Evolutionary conservation across 35 echinoderm and acorn worm genomes (phyloP).

Genomic region (Anneissia japonica): DNA sequence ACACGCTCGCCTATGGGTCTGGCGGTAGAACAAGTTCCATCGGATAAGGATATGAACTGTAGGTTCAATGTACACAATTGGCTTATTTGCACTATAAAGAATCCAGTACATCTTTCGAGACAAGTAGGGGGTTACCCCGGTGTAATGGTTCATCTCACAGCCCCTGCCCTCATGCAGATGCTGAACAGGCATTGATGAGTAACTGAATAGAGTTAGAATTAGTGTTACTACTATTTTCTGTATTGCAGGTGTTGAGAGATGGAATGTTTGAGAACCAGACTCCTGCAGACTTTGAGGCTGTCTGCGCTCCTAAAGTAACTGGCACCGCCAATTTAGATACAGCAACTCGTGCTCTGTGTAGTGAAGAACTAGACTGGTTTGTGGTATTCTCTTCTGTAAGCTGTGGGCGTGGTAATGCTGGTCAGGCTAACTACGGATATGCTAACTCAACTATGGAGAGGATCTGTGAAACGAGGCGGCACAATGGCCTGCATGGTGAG

Average conservation of each 20-base stretch:
- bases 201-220: too few relatives aligned
- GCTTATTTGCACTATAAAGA: too few relatives aligned
- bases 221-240: too few relatives aligned
- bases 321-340: slow-evolving; percentile 51
- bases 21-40: too few relatives aligned
- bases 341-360: slow-evolving; percentile 49
- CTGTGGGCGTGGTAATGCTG: slow-evolving; percentile 77
- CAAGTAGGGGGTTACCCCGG: too few relatives aligned
- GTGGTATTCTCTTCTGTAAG: slow-evolving; percentile 82
- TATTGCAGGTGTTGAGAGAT: slow-evolving; percentile 61
- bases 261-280: slow-evolving; percentile 69
- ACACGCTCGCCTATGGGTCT: too few relatives aligned
- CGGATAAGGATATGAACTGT: too few relatives aligned
- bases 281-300: slow-evolving; percentile 21
- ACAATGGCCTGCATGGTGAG: slow-evolving; percentile 50
- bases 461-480: slow-evolving; percentile 67
- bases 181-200: too few relatives aligned
- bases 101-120: too few relatives aligned
- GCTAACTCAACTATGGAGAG: slow-evolving; percentile 87
- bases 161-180: too few relatives aligned
- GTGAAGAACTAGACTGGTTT: slow-evolving; percentile 72
- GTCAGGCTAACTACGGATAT: slow-evolving; percentile 74
- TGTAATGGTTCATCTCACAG: too few relatives aligned
- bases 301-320: slow-evolving; percentile 54
- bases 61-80: too few relatives aligned